Evolutionary conservation across 2,113 vertebrate species (phyloP).

Genomic region (Gopherus flavomarginatus): DNA sequence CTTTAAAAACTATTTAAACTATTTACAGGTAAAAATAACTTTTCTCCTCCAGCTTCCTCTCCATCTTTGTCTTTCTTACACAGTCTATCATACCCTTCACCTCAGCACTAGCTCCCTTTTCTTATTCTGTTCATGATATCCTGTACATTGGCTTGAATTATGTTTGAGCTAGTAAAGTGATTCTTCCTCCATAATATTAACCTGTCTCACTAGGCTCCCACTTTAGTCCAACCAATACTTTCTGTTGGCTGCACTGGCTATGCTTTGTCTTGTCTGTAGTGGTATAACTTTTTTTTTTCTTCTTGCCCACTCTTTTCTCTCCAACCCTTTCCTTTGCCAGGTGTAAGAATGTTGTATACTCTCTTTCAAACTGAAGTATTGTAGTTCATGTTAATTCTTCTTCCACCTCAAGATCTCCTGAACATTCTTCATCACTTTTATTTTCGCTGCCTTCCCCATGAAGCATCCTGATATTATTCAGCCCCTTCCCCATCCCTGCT

Average conservation of each 20-base stretch:
- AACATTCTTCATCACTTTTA: neutral
- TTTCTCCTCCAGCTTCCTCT: neutral
- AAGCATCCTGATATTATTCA: neutral
- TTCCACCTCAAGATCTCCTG: neutral
- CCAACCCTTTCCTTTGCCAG: neutral
- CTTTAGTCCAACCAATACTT: neutral
- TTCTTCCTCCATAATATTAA: neutral
- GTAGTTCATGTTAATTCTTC: neutral
- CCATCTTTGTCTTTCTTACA: neutral
- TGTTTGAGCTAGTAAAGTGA: neutral
- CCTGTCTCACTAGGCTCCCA: neutral
- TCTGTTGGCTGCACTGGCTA: fast-evolving
- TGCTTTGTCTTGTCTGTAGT: neutral
- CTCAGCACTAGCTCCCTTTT: neutral
- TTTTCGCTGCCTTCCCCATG: neutral
- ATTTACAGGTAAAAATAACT: neutral
- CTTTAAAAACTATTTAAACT: neutral
- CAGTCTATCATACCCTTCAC: fast-evolving
- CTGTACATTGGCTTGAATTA: neutral
- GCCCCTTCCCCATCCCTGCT: neutral
- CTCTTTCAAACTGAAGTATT: neutral
- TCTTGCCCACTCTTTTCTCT: neutral
- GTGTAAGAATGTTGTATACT: neutral
- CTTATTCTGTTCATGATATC: neutral
- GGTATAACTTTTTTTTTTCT: fast-evolving